Evolutionary conservation across 2,888 invertebrate species (phyloP).

Genomic region (Xylocampa areola): DNA sequence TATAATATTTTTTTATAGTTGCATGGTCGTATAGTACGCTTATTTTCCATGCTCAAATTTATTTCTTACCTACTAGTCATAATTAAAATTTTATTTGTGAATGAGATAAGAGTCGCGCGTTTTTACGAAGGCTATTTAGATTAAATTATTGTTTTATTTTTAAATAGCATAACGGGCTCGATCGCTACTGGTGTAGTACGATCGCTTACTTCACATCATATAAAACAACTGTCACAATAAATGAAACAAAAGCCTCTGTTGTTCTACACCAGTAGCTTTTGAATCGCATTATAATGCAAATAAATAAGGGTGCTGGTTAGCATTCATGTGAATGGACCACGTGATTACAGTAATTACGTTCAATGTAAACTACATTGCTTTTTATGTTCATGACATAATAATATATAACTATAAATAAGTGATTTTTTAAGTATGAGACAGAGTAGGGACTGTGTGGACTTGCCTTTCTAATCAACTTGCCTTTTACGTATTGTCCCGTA

Average conservation of each 20-base stretch:
- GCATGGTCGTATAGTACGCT: slow-evolving; percentile 87
- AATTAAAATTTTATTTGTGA: slow-evolving; percentile 82
- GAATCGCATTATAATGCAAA: slow-evolving; percentile 55
- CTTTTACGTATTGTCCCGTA: slow-evolving; percentile 75
- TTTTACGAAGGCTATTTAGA: slow-evolving; percentile 77
- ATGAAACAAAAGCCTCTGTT: slow-evolving; percentile 20
- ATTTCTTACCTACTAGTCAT: slow-evolving; percentile 89
- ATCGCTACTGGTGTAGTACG: slow-evolving; percentile 40
- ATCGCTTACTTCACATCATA: slow-evolving; percentile 9
- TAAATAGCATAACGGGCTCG: slow-evolving; percentile 47
- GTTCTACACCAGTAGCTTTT: slow-evolving; percentile 56
- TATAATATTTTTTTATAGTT: slow-evolving; percentile 85
- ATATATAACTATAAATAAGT: slow-evolving; percentile 68
- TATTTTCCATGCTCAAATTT: slow-evolving; percentile 89
- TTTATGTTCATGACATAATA: slow-evolving; percentile 81
- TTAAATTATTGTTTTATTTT: slow-evolving; percentile 77
- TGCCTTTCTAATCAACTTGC: slow-evolving; percentile 84
- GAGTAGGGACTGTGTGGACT: slow-evolving; percentile 76
- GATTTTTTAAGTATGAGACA: slow-evolving; percentile 69
- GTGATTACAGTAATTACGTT: slow-evolving; percentile 70
- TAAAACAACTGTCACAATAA: slow-evolving; percentile 16
- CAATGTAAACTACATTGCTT: slow-evolving; percentile 72
- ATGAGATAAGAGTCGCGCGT: slow-evolving; percentile 64
- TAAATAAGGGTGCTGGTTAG: slow-evolving; percentile 77
- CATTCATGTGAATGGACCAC: slow-evolving; percentile 74